Conservation (phyloP, 2,113 vertebrate species). For the Tinamus guttatus region DNA sequence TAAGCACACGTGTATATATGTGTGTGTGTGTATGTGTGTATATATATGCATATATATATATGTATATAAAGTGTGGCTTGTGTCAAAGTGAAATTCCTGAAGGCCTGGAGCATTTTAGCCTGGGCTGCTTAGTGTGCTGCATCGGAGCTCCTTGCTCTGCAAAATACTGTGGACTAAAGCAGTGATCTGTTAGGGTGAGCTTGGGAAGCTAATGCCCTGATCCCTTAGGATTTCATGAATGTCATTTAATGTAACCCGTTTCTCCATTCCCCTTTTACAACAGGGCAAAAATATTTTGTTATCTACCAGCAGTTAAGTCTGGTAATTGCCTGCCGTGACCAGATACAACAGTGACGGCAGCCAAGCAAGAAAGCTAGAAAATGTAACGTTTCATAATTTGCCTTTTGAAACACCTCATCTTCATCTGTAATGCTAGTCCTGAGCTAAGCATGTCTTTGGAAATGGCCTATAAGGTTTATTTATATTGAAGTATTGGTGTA, state of each 20-base stretch:
- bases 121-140: not conserved
- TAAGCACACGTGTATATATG: not conserved
- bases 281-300: not conserved
- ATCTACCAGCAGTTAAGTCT: not conserved
- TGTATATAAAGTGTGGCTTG: not conserved
- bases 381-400: not conserved
- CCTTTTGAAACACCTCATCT: not conserved
- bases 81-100: not conserved
- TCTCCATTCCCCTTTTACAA: not conserved
- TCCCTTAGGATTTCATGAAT: not conserved
- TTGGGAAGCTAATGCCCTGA: not conserved
- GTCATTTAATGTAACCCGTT: not conserved
- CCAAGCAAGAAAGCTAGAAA: not conserved
- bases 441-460: not conserved
- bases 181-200: not conserved
- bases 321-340: not conserved
- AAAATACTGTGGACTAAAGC: accelerated
- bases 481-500: not conserved
- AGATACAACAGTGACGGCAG: accelerated
- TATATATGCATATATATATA: no score
- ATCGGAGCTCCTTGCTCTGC: not conserved
- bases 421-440: not conserved
- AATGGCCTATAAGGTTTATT: not conserved
- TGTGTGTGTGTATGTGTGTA: no score
- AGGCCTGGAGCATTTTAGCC: not conserved